Base-by-base conservation (phyloP, 2,113 vertebrate species). In the Pongo pygmaeus region DNA sequence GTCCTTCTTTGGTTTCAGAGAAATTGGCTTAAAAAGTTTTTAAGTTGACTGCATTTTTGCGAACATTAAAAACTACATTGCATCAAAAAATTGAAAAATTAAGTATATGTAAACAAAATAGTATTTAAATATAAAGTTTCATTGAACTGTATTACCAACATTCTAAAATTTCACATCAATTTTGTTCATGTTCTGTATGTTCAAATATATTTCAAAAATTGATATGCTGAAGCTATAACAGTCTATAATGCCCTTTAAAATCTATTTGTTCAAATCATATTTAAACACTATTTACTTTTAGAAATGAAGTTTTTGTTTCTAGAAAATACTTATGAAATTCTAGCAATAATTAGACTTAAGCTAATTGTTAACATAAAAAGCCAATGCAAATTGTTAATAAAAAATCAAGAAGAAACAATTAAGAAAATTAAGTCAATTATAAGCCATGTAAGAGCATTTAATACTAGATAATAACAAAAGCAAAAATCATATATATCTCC, bases 121-220 rank as follows among this genome's bases (percentile, higher is more conserved):
- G 3, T 75, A 77, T 55, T 96, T 14, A 78, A 57, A 83, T 48
- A 43, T 20, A 67, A 77, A 55, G 30, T 96, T 84, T 55, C 11
- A 40, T 50, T 78, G 50, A 92, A 83, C 87, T 89, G 6, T 89
- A 8, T 38, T 84, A 75, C 32, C 17, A 84, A 55, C 16, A 55
- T 75, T 74, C 35, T 87, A 55, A 79, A 75, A 87, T 80, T 79
- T 97, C 48, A 92, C 18, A 57, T 32, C 1, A 50, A 70, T 57
- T 93, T 78, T 90, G 3, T 8, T 30, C 93, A 40, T 5, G 8
- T 59, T 70, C 23, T 35, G 1, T 61, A 52, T 94, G 46, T 69
- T 87, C 72, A 97, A 50, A 81, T 91, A 30, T 83, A 77, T 97
- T 93, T 77, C 84, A 11, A 91, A 95, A 80, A 91, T 78, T 46